These are phyloP conservation scores for Trichopoda pennipes DNA, from an alignment of 2,888 invertebrate species.

Conservation along the genomic window DNA sequence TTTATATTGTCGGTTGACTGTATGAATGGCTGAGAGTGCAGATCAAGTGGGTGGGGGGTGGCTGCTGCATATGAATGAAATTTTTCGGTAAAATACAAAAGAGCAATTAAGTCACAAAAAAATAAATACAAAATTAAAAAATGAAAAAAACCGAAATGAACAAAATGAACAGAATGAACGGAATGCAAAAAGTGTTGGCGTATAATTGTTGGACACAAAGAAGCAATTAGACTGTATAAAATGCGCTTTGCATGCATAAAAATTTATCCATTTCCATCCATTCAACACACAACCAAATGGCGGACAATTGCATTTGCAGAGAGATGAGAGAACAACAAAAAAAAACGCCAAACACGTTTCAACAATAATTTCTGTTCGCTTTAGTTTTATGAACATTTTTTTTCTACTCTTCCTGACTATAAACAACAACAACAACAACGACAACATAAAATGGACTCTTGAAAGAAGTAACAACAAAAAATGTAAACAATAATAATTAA, in stretches of 20 bases:
- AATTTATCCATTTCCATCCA: constrained; percentile 67
- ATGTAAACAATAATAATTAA: constrained; percentile 60
- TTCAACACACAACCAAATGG: constrained; percentile 55
- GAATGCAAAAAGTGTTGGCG: constrained; percentile 72
- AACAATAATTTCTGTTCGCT: constrained; percentile 45
- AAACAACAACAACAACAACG: no score
- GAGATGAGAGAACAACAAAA: constrained; percentile 23
- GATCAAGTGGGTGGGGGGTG: background rate
- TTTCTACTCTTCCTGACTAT: constrained; percentile 9
- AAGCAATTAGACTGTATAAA: constrained; percentile 77
- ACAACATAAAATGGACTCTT: constrained; percentile 29
- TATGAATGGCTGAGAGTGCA: background rate
- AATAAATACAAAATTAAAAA: constrained; percentile 9
- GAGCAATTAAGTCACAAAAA: constrained; percentile 75
- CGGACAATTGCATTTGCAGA: constrained; percentile 58
- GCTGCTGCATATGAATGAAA: constrained; percentile 24
- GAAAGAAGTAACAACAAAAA: background rate
- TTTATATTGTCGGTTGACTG: constrained; percentile 42
- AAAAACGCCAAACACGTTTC: constrained; percentile 55
- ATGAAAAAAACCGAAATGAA: constrained; percentile 68
- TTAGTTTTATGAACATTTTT: constrained; percentile 19
- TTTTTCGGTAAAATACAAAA: constrained; percentile 72
- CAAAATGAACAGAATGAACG: constrained; percentile 68
- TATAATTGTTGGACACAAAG: constrained; percentile 78
- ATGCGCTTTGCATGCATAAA: constrained; percentile 79